Evolutionary conservation across 2,113 vertebrate genomes (phyloP).

Genomic region (Natator depressus): DNA sequence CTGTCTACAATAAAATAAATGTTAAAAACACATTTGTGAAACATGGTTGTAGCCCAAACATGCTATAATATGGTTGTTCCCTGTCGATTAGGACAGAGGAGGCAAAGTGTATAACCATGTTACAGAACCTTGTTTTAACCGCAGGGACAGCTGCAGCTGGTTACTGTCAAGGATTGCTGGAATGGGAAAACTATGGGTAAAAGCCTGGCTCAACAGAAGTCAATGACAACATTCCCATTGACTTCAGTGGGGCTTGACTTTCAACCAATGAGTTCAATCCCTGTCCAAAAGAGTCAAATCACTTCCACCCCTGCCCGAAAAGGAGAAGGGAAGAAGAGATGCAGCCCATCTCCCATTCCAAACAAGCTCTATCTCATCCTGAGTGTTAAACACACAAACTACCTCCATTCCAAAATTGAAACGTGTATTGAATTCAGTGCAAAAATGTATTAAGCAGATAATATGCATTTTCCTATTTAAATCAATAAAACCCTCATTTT

Average conservation of each 20-base stretch:
- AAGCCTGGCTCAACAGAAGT: neutral
- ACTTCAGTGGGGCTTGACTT: neutral
- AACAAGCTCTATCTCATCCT: neutral
- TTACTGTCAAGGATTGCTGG: neutral
- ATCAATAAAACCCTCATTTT: neutral
- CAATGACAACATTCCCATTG: neutral
- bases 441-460: neutral
- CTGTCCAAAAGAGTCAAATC: neutral
- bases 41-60: neutral
- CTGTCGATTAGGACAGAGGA: neutral
- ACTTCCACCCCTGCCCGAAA: neutral
- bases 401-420: neutral
- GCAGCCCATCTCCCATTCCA: neutral
- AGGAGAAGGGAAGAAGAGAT: neutral
- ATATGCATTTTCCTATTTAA: neutral
- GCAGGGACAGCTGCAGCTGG: neutral
- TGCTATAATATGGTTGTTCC: neutral
- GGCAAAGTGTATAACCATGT: neutral
- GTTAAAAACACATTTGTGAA: constrained; percentile 26
- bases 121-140: neutral
- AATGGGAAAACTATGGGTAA: neutral
- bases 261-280: neutral
- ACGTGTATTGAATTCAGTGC: neutral
- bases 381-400: neutral
- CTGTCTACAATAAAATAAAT: neutral